These are phyloP conservation scores for Orchestes rusci DNA, from an alignment of 2,888 invertebrate species.

Conservation along the genomic window DNA sequence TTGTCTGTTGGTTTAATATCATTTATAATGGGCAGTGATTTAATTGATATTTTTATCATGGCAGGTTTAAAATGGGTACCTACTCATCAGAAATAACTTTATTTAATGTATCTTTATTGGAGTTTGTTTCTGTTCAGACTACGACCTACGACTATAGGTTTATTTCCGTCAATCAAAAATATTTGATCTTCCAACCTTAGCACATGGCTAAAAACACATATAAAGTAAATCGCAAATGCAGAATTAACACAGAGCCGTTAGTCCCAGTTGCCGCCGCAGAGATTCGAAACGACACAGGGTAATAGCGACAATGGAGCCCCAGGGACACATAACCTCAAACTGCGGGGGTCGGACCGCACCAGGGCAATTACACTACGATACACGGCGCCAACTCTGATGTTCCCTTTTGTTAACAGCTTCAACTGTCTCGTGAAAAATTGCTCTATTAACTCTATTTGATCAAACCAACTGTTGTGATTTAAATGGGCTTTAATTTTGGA, in stretches of 20 bases:
- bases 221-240: constrained; percentile 20
- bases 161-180: not conserved
- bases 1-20: too few species aligned
- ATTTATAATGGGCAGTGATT: too few species aligned
- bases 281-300: constrained; percentile 35
- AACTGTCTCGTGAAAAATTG: constrained; percentile 20
- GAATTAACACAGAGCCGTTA: constrained; percentile 21
- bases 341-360: constrained; percentile 26
- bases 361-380: constrained; percentile 25
- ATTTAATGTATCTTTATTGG: too few species aligned
- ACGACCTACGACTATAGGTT: too few species aligned
- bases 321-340: constrained; percentile 43
- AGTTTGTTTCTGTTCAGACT: too few species aligned
- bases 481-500: too few species aligned
- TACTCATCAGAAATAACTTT: too few species aligned
- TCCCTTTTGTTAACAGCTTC: constrained; percentile 15
- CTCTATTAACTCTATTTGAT: constrained; percentile 15
- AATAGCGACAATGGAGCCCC: constrained; percentile 44
- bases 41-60: too few species aligned
- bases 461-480: constrained; percentile 21
- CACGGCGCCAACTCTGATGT: constrained; percentile 18
- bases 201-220: constrained; percentile 17
- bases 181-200: not conserved
- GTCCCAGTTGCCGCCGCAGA: constrained; percentile 21
- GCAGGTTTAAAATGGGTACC: too few species aligned